These are phyloP conservation scores for Mantis religiosa DNA, from an alignment of 2,888 invertebrate genomes.

Conservation along the genomic window DNA sequence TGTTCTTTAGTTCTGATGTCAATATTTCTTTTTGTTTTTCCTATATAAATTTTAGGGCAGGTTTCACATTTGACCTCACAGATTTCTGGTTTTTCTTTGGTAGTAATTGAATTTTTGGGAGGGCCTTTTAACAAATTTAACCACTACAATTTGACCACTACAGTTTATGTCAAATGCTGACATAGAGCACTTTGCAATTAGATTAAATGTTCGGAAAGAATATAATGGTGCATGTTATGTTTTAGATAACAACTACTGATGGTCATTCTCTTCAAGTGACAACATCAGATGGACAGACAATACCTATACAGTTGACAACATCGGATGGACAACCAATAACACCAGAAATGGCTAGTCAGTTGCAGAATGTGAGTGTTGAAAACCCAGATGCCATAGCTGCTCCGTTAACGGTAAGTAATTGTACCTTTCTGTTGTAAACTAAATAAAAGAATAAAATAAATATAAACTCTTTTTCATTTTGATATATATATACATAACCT, in stretches of 20 bases:
- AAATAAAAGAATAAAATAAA: not conserved
- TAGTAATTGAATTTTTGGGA: too few relatives aligned
- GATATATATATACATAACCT: not conserved
- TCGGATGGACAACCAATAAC: conserved; percentile 47
- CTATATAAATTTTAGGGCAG: too few relatives aligned
- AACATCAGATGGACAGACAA: conserved; percentile 52
- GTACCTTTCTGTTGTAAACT: too few relatives aligned
- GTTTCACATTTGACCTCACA: too few relatives aligned
- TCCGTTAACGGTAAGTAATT: not conserved
- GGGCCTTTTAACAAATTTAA: too few relatives aligned
- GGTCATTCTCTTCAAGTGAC: conserved; percentile 45
- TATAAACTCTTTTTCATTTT: not conserved
- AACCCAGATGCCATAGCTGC: not conserved
- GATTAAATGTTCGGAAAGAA: too few relatives aligned
- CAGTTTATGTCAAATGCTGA: too few relatives aligned
- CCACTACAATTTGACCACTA: too few relatives aligned
- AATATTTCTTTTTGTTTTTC: too few relatives aligned
- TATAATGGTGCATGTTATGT: not conserved
- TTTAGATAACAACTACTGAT: conserved; percentile 35
- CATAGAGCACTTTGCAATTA: too few relatives aligned
- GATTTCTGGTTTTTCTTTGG: too few relatives aligned
- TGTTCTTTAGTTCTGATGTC: too few relatives aligned
- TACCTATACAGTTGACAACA: conserved; percentile 50
- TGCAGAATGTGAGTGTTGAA: not conserved
- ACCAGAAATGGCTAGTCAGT: conserved; percentile 11